Evolutionary conservation across 1,140 invertebrate genomes (phyloP), one percentile per base, ranked within the genome.

Genomic region (Spodoptera litura): DNA sequence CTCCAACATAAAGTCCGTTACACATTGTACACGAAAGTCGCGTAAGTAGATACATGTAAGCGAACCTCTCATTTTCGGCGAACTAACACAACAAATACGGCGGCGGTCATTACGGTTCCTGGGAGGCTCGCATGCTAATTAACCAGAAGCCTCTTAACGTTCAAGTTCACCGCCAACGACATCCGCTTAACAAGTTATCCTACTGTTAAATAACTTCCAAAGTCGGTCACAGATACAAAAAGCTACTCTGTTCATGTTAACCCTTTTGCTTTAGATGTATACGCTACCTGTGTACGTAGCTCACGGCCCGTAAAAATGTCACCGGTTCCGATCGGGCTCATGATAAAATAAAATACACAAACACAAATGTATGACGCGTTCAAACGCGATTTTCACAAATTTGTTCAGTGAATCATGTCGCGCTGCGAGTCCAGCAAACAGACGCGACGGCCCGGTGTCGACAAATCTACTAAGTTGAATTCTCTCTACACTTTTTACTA

Each of bases 331-430:
- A 73, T 68, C 55, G 62, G 25, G 58, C 62, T 74, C 38, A 74
- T 74, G 51, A 83, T 82, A 81, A 83, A 87, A 86, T 81, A 77
- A 81, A 81, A 78, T 81, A 78, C 58, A 84, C 70, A 82, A 81
- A 81, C 56, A 81, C 71, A 78, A 81, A 78, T 81, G 78, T 83
- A 76, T 86, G 80, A 76, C 78, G 76, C 78, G 77, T 78, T 75
- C 77, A 83, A 86, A 85, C 75, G 79, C 74, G 78, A 83, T 81
- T 83, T 83, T 81, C 77, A 79, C 72, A 83, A 83, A 84, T 83
- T 84, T 83, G 81, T 81, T 81, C 82, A 82, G 81, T 86, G 85
- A 87, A 78, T 74, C 82, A 84, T 70, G 76, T 78, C 61, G 61
- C 76, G 74, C 56, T 73, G 64, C 75, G 74, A 81, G 80, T 62